These are phyloP conservation scores for Arizona elegans DNA, from an alignment of 2,113 vertebrate species.

Conservation along the genomic window DNA sequence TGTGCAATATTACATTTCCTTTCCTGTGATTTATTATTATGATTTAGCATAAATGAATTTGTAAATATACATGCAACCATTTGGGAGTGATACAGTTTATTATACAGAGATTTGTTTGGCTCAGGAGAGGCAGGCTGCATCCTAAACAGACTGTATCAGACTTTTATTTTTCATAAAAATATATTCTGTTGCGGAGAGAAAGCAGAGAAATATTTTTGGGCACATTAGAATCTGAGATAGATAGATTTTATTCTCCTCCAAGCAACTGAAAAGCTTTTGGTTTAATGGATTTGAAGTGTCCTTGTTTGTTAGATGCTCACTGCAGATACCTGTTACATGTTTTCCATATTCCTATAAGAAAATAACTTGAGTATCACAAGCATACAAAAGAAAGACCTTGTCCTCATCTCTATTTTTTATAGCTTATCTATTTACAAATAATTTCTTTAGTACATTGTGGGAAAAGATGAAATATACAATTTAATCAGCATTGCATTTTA, in stretches of 20 bases:
- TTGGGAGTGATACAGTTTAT: not conserved
- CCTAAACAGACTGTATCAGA: conserved; percentile 2
- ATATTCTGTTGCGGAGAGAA: not conserved
- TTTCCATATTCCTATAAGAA: not conserved
- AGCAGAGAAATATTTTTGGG: not conserved
- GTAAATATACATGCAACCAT: not conserved
- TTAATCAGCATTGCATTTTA: not conserved
- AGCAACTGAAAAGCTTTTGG: not conserved
- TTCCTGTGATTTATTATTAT: not conserved
- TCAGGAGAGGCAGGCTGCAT: not conserved
- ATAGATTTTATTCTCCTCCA: not conserved
- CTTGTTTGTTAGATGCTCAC: not conserved
- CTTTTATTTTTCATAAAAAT: not conserved
- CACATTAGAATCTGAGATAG: not conserved
- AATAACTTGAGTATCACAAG: not conserved
- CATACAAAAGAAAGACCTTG: not conserved
- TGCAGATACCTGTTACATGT: not conserved
- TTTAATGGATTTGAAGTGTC: not conserved
- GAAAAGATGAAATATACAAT: not conserved
- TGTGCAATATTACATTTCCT: not conserved
- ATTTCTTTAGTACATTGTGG: not conserved
- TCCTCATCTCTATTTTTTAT: not conserved
- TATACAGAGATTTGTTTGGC: not conserved
- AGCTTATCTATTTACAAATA: not conserved
- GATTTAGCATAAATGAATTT: conserved; percentile 1